Evolutionary conservation across 2,797 vertebrate species (phyloP).

Genomic region (Gallinago nigripennis): DNA sequence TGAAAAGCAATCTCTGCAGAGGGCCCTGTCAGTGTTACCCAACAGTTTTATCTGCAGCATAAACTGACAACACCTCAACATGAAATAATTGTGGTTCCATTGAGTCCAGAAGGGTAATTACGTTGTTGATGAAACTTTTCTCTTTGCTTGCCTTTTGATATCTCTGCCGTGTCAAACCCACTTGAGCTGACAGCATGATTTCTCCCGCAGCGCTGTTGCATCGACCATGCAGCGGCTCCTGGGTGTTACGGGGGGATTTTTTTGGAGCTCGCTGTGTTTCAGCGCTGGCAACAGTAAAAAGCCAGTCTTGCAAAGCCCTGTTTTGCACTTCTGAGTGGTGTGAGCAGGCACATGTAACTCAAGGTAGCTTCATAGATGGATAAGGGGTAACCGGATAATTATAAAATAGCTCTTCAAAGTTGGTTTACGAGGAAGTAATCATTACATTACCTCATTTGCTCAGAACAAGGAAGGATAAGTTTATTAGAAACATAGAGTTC

Average conservation of each 20-base stretch:
- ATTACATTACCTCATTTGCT: not conserved
- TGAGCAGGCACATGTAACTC: fast-evolving
- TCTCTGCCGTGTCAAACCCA: not conserved
- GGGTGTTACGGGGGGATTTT: not conserved
- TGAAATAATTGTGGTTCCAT: not conserved
- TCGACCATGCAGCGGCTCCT: not conserved
- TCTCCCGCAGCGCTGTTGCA: not conserved
- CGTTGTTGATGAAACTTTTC: slow-evolving; percentile 43
- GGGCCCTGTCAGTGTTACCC: not conserved
- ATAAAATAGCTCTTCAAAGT: not conserved
- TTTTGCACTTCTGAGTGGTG: fast-evolving
- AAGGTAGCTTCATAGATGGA: fast-evolving
- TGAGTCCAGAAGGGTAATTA: slow-evolving; percentile 45
- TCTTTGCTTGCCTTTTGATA: slow-evolving; percentile 7
- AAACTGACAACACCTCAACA: slow-evolving; percentile 10
- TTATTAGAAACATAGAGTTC: not conserved
- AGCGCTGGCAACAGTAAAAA: not conserved
- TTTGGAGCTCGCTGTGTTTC: not conserved
- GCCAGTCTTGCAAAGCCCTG: not conserved
- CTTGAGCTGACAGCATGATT: slow-evolving; percentile 37
- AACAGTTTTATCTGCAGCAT: not conserved
- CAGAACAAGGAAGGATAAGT: not conserved
- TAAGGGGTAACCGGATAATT: fast-evolving
- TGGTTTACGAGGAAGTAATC: not conserved
- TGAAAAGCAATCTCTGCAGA: slow-evolving; percentile 25